phyloP scores from a whole-genome alignment of 2,888 invertebrate genomes.

The Tachina grossa region DNA sequence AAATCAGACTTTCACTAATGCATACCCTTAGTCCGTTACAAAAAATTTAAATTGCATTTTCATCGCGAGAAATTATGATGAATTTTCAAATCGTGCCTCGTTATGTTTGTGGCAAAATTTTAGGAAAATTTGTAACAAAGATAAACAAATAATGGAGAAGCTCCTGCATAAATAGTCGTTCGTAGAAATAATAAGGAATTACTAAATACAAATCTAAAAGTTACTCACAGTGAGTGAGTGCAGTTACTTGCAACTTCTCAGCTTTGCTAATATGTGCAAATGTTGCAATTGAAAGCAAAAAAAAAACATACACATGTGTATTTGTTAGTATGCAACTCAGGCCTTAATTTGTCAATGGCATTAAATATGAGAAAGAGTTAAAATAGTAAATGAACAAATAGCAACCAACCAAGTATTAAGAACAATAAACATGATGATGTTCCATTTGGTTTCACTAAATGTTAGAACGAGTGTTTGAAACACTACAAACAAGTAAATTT shows the following conservation, averaged over 20 bases:
- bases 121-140: background rate
- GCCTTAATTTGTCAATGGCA: slow-evolving; percentile 61
- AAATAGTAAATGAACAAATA: slow-evolving; percentile 33
- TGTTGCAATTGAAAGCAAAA: slow-evolving; percentile 25
- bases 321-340: slow-evolving; percentile 41
- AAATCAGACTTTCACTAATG: no score
- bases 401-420: background rate
- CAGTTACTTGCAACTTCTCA: slow-evolving; percentile 46
- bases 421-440: background rate
- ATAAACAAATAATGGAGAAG: slow-evolving; percentile 30
- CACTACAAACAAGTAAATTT: slow-evolving; percentile 1
- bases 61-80: no score
- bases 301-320: slow-evolving; percentile 15
- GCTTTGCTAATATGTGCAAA: slow-evolving; percentile 52
- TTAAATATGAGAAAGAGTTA: slow-evolving; percentile 27
- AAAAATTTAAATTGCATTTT: no score
- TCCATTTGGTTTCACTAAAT: slow-evolving; percentile 1
- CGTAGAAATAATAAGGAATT: slow-evolving; percentile 41
- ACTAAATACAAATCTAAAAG: slow-evolving; percentile 16
- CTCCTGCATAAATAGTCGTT: slow-evolving; percentile 50
- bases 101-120: slow-evolving; percentile 1
- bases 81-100: slow-evolving; percentile 17
- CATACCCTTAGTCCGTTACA: background rate
- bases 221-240: background rate
- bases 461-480: background rate